A percentile compares a stretch with the other conserved stretches of the same genome.
Evolutionary conservation across 2,888 invertebrate genomes (phyloP).

Genomic region (Parascotia fuliginaria): DNA sequence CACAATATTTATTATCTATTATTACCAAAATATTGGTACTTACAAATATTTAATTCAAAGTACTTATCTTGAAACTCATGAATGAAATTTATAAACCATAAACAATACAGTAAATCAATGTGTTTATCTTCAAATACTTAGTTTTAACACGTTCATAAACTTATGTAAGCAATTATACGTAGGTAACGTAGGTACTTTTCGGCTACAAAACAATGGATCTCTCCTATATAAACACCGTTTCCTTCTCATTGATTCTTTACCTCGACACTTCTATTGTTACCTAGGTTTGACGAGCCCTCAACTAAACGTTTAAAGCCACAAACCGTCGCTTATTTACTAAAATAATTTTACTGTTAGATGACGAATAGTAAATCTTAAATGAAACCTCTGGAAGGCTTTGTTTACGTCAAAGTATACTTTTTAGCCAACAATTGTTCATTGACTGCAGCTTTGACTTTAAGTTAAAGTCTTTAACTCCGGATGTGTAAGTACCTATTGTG

Average conservation of each 20-base stretch:
- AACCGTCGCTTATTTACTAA: constrained; percentile 53
- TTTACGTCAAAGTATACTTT: constrained; percentile 48
- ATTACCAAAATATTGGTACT: no score
- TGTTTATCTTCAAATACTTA: no score
- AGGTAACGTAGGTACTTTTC: background rate
- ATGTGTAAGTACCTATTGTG: constrained; percentile 25
- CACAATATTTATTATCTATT: no score
- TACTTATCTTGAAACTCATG: no score
- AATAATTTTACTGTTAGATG: constrained; percentile 45
- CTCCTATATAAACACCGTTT: constrained; percentile 48
- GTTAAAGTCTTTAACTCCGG: no score
- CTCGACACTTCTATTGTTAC: constrained; percentile 38
- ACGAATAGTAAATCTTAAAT: constrained; percentile 64
- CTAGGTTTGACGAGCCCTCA: constrained; percentile 35
- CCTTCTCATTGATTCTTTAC: constrained; percentile 52
- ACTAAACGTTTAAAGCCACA: constrained; percentile 59
- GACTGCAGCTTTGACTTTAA: constrained; percentile 20
- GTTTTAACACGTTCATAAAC: constrained; percentile 5
- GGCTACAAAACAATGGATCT: constrained; percentile 48
- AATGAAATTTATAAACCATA: no score
- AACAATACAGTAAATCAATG: no score
- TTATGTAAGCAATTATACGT: constrained; percentile 12
- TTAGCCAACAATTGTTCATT: constrained; percentile 64
- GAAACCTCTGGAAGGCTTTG: constrained; percentile 58
- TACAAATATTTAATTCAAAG: no score